These are phyloP conservation scores for Agrypnus murinus DNA, from an alignment of 2,888 invertebrate genomes.

Conservation along the genomic window DNA sequence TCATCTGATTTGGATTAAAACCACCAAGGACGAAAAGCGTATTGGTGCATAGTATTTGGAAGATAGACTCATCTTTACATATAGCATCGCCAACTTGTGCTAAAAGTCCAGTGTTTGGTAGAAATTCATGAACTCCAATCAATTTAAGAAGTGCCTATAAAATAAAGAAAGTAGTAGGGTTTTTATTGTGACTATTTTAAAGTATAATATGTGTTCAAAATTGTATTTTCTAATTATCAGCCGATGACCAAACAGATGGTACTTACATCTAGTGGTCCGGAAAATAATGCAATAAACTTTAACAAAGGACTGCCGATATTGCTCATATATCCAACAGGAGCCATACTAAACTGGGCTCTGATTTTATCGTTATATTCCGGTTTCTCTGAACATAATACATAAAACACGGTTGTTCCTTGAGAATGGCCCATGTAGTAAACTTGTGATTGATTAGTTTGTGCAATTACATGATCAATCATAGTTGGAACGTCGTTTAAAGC, in stretches of 20 bases:
- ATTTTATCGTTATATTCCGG: constrained; percentile 38
- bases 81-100: constrained; percentile 72
- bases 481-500: constrained; percentile 84
- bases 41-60: constrained; percentile 78
- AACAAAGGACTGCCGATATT: constrained; percentile 70
- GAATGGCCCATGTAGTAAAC: constrained; percentile 48
- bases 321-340: constrained; percentile 73
- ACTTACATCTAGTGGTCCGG: constrained; percentile 1
- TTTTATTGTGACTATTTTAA: too few relatives aligned
- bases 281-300: constrained; percentile 58
- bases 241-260: too few relatives aligned
- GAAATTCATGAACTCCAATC: constrained; percentile 73
- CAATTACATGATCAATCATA: constrained; percentile 81
- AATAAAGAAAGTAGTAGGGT: background rate
- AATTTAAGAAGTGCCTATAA: background rate
- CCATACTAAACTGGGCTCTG: constrained; percentile 80
- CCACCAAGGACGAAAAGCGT: background rate
- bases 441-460: constrained; percentile 31
- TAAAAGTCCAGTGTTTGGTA: constrained; percentile 75
- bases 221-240: too few relatives aligned
- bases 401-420: constrained; percentile 33
- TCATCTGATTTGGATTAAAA: constrained; percentile 73
- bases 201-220: too few relatives aligned
- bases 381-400: constrained; percentile 21
- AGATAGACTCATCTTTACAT: constrained; percentile 74